phyloP scores from a whole-genome alignment of 2,797 vertebrate species.

The Sparus aurata region DNA sequence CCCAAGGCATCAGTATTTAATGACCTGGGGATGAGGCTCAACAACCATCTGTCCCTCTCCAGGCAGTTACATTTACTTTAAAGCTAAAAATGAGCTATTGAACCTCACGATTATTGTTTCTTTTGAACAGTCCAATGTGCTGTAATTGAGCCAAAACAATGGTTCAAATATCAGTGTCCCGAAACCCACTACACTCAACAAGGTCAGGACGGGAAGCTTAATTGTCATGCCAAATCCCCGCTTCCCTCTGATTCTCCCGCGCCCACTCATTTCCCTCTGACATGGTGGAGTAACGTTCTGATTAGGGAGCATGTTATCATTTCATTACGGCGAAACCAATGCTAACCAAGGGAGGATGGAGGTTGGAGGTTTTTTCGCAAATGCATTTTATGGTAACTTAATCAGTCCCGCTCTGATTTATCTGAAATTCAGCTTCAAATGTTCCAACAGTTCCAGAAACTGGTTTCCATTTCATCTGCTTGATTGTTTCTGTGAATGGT shows the following conservation, averaged over 20 bases:
- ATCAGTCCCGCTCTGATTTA: constrained; percentile 36
- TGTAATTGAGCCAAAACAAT: neutral
- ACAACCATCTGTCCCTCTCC: too few species aligned
- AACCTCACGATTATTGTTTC: neutral
- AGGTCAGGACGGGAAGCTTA: constrained; percentile 1
- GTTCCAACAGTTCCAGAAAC: neutral
- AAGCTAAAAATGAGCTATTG: too few species aligned
- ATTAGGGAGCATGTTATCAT: constrained; percentile 66
- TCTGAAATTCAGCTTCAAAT: constrained; percentile 11
- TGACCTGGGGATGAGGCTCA: too few species aligned
- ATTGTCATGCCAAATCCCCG: constrained; percentile 16
- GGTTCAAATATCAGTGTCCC: neutral
- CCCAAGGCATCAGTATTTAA: too few species aligned
- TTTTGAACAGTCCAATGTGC: neutral
- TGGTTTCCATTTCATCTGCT: constrained; percentile 26
- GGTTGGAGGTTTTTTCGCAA: constrained; percentile 41
- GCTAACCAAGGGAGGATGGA: constrained; percentile 34
- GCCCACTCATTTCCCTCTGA: constrained; percentile 43
- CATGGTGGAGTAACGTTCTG: constrained; percentile 68
- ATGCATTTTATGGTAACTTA: constrained; percentile 49
- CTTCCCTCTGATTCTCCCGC: neutral
- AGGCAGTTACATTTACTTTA: too few species aligned
- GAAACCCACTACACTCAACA: neutral
- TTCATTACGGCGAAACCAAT: constrained; percentile 69
- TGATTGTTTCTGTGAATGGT: constrained; percentile 19